Percentiles rank a stretch among this genome's conserved stretches.
Conservation (phyloP, 2,888 invertebrate species). For the Agyllia agylla region DNA sequence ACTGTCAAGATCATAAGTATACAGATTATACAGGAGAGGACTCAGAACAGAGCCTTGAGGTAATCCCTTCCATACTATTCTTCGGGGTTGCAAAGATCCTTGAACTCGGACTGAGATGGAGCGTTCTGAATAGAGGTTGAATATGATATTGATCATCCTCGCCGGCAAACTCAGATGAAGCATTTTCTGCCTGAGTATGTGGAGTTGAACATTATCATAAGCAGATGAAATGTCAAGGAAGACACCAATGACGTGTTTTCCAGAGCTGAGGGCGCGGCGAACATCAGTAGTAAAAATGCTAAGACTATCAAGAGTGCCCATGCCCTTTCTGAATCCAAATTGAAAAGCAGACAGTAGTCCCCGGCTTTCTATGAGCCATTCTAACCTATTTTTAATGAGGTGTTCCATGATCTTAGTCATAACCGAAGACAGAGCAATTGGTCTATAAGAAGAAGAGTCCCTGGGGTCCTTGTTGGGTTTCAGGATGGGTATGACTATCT, state of each 20-base stretch:
- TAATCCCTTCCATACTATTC: conserved; percentile 60
- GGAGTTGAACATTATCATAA: conserved; percentile 34
- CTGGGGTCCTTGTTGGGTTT: conserved; percentile 29
- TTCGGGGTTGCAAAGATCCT: conserved; percentile 2
- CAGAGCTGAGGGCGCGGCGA: conserved; percentile 16
- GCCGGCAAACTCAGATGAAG: conserved; percentile 70
- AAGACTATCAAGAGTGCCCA: conserved; percentile 32
- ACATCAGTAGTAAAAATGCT: conserved; percentile 34
- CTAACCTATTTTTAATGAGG: conserved; percentile 55
- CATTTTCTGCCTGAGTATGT: neutral
- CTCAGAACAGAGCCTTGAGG: conserved; percentile 74
- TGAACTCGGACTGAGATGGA: neutral
- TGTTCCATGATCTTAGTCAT: conserved; percentile 48
- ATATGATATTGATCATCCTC: conserved; percentile 61
- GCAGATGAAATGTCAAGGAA: conserved; percentile 37
- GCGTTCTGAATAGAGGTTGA: conserved; percentile 46
- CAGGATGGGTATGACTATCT: conserved; percentile 32
- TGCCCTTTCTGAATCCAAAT: conserved; percentile 65
- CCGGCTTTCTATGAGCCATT: conserved; percentile 55
- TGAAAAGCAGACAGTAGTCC: conserved; percentile 39
- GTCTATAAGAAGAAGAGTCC: conserved; percentile 33
- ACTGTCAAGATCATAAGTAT: conserved; percentile 45
- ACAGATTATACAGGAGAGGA: conserved; percentile 66
- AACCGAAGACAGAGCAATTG: conserved; percentile 48
- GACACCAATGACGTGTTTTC: conserved; percentile 7